Evolutionary conservation across 2,797 vertebrate genomes (phyloP).

Genomic region (Pangasius krempfi): DNA sequence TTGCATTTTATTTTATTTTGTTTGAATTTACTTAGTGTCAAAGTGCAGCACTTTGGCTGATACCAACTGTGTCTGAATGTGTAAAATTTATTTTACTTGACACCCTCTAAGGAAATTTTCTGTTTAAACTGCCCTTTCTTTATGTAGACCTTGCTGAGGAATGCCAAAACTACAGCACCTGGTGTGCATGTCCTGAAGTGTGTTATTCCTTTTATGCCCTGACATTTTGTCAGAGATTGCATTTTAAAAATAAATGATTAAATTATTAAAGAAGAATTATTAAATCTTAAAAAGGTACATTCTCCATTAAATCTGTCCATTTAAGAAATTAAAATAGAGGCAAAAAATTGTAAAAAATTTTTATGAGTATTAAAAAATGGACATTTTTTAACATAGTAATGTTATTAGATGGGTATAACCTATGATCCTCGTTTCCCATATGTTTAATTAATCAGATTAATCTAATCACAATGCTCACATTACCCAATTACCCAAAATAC

Average conservation of each 20-base stretch:
- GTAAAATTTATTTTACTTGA: neutral
- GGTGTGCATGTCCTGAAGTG: too few species aligned
- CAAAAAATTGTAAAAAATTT: too few species aligned
- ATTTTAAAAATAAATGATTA: too few species aligned
- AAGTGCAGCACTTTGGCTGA: neutral
- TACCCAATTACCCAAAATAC: neutral
- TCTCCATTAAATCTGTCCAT: neutral
- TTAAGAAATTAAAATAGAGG: neutral
- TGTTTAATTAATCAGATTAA: neutral
- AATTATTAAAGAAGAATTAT: neutral
- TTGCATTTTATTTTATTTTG: neutral
- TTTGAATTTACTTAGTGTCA: neutral
- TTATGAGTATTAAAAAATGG: neutral
- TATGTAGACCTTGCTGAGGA: neutral
- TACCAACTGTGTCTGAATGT: neutral
- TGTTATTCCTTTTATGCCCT: too few species aligned
- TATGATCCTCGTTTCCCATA: neutral
- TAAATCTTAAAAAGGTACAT: neutral
- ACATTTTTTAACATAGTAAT: too few species aligned
- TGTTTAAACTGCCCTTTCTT: neutral
- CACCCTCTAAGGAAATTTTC: neutral
- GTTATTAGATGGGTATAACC: neutral
- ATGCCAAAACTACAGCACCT: neutral
- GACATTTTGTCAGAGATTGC: neutral
- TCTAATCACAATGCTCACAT: neutral